These are phyloP conservation scores for Phymastichus coffea DNA, from an alignment of 1,140 invertebrate genomes.

Conservation along the genomic window DNA sequence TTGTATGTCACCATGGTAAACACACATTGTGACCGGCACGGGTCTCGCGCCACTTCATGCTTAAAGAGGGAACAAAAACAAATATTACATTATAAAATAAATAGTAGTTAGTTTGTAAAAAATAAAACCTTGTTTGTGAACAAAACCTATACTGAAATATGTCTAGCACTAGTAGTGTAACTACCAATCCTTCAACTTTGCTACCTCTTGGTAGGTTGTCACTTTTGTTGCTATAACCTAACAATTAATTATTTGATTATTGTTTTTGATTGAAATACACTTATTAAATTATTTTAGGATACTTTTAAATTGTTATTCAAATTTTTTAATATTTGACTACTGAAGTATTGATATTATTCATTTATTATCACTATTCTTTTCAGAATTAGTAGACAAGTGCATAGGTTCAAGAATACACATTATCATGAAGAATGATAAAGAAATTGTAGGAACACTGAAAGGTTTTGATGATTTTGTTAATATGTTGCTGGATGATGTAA, in stretches of 20 bases:
- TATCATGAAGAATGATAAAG: constrained; percentile 99
- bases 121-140: background rate
- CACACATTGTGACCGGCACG: too few species aligned
- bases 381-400: constrained; percentile 99
- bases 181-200: constrained; percentile 70
- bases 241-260: too few species aligned
- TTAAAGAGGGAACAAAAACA: too few species aligned
- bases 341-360: background rate
- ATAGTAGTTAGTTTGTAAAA: background rate
- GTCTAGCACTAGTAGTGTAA: constrained; percentile 46
- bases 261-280: too few species aligned
- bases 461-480: constrained; percentile 99
- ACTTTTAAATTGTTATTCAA: too few species aligned
- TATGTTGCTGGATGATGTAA: constrained; percentile 91
- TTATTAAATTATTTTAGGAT: too few species aligned
- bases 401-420: constrained; percentile 99
- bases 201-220: constrained; percentile 65
- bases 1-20: too few species aligned
- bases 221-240: too few species aligned
- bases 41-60: too few species aligned
- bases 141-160: background rate
- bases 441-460: constrained; percentile 95
- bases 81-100: background rate
- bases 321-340: background rate
- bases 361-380: constrained; percentile 33